These are phyloP conservation scores for Myripristis jacobus DNA, from an alignment of 2,797 vertebrate genomes.

Conservation along the genomic window DNA sequence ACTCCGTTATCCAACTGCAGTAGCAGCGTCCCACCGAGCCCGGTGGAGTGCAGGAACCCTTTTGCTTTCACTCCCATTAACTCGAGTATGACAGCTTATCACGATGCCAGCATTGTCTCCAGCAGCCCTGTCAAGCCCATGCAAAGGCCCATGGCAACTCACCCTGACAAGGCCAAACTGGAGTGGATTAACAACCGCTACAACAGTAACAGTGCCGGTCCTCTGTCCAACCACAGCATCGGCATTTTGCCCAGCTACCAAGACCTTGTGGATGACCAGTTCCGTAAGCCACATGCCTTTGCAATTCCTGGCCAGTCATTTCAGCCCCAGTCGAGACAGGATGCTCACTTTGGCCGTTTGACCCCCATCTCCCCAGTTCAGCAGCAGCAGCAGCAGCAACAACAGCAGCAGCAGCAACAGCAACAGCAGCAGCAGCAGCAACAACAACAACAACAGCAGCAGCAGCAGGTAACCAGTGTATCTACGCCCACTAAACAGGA, in stretches of 20 bases:
- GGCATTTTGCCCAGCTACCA: conserved; percentile 96
- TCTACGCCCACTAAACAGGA: conserved; percentile 90
- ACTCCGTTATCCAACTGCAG: conserved; percentile 98
- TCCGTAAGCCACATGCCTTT: conserved; percentile 97
- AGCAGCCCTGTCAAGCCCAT: conserved; percentile 98
- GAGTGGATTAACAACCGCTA: conserved; percentile 99
- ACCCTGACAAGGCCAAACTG: conserved; percentile 97
- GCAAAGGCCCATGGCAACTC: conserved; percentile 98
- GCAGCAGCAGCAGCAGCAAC: conserved; percentile 46
- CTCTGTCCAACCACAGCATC: conserved; percentile 87
- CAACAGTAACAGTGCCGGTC: conserved; percentile 85
- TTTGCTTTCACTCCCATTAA: conserved; percentile 99
- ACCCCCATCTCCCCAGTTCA: conserved; percentile 93
- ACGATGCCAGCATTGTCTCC: conserved; percentile 94
- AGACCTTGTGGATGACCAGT: conserved; percentile 96
- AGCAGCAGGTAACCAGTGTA: conserved; percentile 79
- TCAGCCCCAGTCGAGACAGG: conserved; percentile 91
- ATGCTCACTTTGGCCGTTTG: conserved; percentile 90
- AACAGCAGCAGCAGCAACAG: conserved; percentile 26
- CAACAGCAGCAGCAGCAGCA: conserved; percentile 23
- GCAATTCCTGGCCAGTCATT: conserved; percentile 95
- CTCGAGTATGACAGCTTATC: conserved; percentile 93
- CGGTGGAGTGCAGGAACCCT: conserved; percentile 97
- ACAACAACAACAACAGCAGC: conserved; percentile 62
- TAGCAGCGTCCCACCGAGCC: conserved; percentile 97